Conservation (phyloP, 2,888 invertebrate genomes). For the Lapara coniferarum region DNA sequence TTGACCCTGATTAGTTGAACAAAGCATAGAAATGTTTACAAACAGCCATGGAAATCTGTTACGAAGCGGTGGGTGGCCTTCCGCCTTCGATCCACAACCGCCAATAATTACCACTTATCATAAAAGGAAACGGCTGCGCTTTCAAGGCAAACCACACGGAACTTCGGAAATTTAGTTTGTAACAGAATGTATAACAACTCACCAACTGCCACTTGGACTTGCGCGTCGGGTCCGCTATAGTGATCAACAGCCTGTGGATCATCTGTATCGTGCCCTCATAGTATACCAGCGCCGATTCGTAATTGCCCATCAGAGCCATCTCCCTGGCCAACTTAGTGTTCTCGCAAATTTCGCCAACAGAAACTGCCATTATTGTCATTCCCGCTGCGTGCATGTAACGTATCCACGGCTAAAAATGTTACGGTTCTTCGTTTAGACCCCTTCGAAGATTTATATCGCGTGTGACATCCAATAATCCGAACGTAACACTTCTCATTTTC, state of each 20-base stretch:
- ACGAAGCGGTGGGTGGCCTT: slow-evolving; percentile 65
- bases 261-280: slow-evolving; percentile 97
- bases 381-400: slow-evolving; percentile 81
- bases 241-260: slow-evolving; percentile 91
- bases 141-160: slow-evolving; percentile 69
- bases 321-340: slow-evolving; percentile 97
- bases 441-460: slow-evolving; percentile 63
- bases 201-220: slow-evolving; percentile 96
- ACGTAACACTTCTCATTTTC: slow-evolving; percentile 70
- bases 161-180: slow-evolving; percentile 32
- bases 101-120: slow-evolving; percentile 68
- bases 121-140: slow-evolving; percentile 72
- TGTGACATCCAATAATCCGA: slow-evolving; percentile 66
- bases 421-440: slow-evolving; percentile 55
- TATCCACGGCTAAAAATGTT: slow-evolving; percentile 62
- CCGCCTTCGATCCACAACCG: slow-evolving; percentile 62
- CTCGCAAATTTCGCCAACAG: slow-evolving; percentile 95
- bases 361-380: slow-evolving; percentile 94
- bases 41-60: slow-evolving; percentile 40
- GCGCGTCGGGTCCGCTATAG: slow-evolving; percentile 90
- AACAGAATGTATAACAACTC: slow-evolving; percentile 54
- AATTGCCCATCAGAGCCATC: slow-evolving; percentile 97
- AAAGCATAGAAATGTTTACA: slow-evolving; percentile 24
- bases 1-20: slow-evolving; percentile 9
- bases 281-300: slow-evolving; percentile 96